Evolutionary conservation across 2,797 vertebrate species (phyloP), one percentile per base, ranked within the genome.

Genomic region (Lagocephalus sceleratus): DNA sequence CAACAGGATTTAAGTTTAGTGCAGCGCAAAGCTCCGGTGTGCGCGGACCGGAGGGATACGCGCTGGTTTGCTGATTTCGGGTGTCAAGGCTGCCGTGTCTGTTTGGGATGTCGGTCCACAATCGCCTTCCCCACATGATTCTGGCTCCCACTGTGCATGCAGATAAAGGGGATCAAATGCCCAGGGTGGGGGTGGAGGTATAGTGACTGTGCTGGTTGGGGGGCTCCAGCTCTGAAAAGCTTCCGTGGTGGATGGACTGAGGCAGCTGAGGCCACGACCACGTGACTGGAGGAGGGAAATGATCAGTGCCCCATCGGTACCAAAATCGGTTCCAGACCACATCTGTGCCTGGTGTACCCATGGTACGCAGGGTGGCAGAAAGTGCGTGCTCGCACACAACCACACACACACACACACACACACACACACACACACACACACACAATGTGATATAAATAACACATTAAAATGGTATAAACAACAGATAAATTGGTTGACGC

Each of bases 231-330:
- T 65, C 7, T 58, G 53, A 79, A 16, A 66, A 54, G 56, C 50
- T 57, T 78, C 66, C 52, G 35, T 29, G 46, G 54, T 49, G 57
- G 85, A 90, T 69, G 51, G 84, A 89, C 59, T 60, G 60, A 53
- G 87, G 82, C 88, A 91, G 90, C 89, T 91, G 88, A 84, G 78
- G 68, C 58, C 69, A 79, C 68, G 75, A 70, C 74, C 64, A 79
- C 77, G 65, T 75, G 75, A 79, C 65, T n/a, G 61, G 68, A 66
- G 45, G 35, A 29, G 4, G 45, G 48, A 71, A 75, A 79, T 73
- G 76, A 82, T 41, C 16, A 41, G 40, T 2, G 40, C 16, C 40
- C 4, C 5, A 41, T 16, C 40, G 14, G 40, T 19, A n/a, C 40
- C 40, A 12, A 32, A 32, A 32, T 32, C 29, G 2, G 29, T 32